Conservation (phyloP, 2,797 vertebrate genomes). For the Rhincodon typus region DNA sequence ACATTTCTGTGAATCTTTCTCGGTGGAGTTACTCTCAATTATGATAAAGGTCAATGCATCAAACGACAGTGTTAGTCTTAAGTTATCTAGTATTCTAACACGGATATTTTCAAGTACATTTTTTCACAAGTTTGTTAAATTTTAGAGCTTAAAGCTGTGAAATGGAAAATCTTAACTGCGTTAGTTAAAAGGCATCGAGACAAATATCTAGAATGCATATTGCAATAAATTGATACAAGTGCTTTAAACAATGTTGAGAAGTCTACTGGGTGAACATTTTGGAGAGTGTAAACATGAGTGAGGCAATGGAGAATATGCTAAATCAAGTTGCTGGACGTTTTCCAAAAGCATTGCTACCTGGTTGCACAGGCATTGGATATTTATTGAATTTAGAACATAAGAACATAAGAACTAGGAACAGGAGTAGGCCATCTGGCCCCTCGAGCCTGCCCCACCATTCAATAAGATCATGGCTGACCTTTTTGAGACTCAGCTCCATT, state of each 20-base stretch:
- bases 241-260: background rate
- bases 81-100: no score
- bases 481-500: no score
- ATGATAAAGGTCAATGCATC: background rate
- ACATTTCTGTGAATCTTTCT: background rate
- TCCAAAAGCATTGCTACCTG: background rate
- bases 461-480: no score
- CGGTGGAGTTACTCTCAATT: background rate
- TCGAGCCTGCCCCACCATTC: no score
- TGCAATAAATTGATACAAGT: background rate
- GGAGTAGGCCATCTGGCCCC: no score
- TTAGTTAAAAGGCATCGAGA: background rate
- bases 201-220: background rate
- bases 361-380: background rate
- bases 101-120: background rate
- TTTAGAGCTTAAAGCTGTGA: background rate
- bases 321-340: background rate
- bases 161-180: background rate
- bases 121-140: background rate
- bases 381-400: background rate
- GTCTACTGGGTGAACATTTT: background rate
- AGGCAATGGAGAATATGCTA: background rate
- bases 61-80: background rate
- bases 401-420: no score
- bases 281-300: background rate